Conservation (phyloP, 2,797 vertebrate genomes). For the Pelochelys cantorii region DNA sequence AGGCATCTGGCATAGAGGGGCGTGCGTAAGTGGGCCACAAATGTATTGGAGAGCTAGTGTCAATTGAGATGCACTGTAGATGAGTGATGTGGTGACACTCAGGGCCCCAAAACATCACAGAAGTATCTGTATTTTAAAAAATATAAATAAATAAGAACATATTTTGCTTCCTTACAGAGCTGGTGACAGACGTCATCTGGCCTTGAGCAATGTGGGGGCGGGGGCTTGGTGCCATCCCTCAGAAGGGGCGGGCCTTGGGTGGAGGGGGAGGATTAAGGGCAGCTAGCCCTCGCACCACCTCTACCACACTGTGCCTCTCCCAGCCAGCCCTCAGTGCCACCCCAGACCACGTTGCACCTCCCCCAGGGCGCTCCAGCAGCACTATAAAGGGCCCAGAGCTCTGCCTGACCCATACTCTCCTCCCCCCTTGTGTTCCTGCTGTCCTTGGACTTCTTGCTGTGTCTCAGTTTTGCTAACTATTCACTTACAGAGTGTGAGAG, state of each 20-base stretch:
- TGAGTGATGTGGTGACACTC: too few species aligned
- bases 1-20: neutral
- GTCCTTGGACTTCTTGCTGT: neutral
- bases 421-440: neutral
- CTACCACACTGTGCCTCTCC: too few species aligned
- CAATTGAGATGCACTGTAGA: neutral
- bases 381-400: too few species aligned
- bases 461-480: neutral
- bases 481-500: neutral
- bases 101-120: neutral
- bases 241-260: too few species aligned
- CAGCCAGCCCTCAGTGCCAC: too few species aligned
- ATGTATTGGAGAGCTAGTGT: neutral
- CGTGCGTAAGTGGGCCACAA: rapidly evolving
- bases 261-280: too few species aligned
- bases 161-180: neutral
- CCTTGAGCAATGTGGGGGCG: too few species aligned
- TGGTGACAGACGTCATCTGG: too few species aligned
- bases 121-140: neutral
- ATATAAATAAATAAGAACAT: neutral
- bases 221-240: too few species aligned
- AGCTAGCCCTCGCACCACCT: too few species aligned
- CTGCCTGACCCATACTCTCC: neutral
- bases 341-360: too few species aligned
- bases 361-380: too few species aligned